These are phyloP conservation scores for Lithophane semibrunnea DNA, from an alignment of 2,888 invertebrate species.

Conservation along the genomic window DNA sequence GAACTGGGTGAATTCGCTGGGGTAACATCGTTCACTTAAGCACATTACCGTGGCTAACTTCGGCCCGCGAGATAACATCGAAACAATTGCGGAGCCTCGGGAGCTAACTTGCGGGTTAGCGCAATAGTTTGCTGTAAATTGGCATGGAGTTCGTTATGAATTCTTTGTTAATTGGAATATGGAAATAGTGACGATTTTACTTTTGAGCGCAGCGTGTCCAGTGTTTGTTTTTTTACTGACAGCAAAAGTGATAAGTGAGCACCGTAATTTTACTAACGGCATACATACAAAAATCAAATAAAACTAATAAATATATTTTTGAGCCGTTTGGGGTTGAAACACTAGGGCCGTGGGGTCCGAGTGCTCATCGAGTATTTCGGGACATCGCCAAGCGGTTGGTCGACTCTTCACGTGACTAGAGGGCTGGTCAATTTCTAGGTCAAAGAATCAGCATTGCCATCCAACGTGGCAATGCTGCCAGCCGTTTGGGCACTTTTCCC, in stretches of 20 bases:
- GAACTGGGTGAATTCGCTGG: conserved; percentile 84
- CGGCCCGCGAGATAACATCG: conserved; percentile 79
- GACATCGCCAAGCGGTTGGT: too few relatives aligned
- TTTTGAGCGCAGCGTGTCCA: conserved; percentile 11
- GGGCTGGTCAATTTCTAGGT: too few relatives aligned
- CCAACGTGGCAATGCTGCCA: too few relatives aligned
- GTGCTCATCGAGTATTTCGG: too few relatives aligned
- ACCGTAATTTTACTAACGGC: not conserved
- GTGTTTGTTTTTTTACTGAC: not conserved
- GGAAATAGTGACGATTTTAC: conserved; percentile 55
- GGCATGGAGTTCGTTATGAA: conserved; percentile 77
- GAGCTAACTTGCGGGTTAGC: conserved; percentile 79
- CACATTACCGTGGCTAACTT: conserved; percentile 80
- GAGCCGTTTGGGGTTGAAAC: too few relatives aligned
- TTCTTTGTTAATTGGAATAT: conserved; percentile 75
- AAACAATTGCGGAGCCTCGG: conserved; percentile 86
- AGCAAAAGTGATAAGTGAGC: not conserved
- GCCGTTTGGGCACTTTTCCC: too few relatives aligned
- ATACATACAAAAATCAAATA: not conserved
- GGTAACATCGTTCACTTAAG: conserved; percentile 89
- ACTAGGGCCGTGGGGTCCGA: too few relatives aligned
- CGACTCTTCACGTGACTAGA: too few relatives aligned
- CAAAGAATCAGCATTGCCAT: too few relatives aligned
- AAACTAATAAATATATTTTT: too few relatives aligned
- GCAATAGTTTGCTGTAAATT: conserved; percentile 80